A percentile compares a stretch with the other conserved stretches of the same genome.
Conservation (phyloP, 1,140 invertebrate species). For the Drosophila subpulchrella region DNA sequence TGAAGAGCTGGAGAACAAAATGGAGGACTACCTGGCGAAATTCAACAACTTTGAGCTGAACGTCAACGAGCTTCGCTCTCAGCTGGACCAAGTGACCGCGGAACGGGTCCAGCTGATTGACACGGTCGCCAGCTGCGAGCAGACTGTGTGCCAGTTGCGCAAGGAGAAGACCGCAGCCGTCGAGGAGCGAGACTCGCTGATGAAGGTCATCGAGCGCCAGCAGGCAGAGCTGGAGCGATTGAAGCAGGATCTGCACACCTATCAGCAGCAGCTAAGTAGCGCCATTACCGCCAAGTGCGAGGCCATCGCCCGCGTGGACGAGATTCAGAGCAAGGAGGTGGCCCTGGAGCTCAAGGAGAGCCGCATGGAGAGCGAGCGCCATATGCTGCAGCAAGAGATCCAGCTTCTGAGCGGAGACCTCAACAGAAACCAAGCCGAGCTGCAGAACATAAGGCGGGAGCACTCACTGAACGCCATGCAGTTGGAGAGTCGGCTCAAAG, state of each 20-base stretch:
- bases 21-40: constrained; percentile 88
- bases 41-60: constrained; percentile 87
- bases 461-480: constrained; percentile 89
- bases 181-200: constrained; percentile 90
- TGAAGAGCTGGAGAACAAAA: constrained; percentile 86
- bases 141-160: constrained; percentile 86
- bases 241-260: constrained; percentile 87
- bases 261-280: constrained; percentile 88
- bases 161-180: constrained; percentile 87
- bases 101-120: constrained; percentile 88
- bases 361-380: constrained; percentile 92
- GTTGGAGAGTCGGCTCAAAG: constrained; percentile 90
- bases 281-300: constrained; percentile 92
- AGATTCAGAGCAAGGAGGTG: constrained; percentile 91
- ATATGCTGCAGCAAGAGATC: constrained; percentile 91
- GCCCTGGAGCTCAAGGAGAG: constrained; percentile 92
- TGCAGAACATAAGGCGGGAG: constrained; percentile 91
- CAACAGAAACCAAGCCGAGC: constrained; percentile 89
- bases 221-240: constrained; percentile 89
- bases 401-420: constrained; percentile 91
- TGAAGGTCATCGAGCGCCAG: constrained; percentile 88
- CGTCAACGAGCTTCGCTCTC: constrained; percentile 87
- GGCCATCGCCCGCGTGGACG: constrained; percentile 91
- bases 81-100: constrained; percentile 86
- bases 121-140: constrained; percentile 86